Conservation (phyloP, 2,888 invertebrate species). For the Philereme vetulata region DNA sequence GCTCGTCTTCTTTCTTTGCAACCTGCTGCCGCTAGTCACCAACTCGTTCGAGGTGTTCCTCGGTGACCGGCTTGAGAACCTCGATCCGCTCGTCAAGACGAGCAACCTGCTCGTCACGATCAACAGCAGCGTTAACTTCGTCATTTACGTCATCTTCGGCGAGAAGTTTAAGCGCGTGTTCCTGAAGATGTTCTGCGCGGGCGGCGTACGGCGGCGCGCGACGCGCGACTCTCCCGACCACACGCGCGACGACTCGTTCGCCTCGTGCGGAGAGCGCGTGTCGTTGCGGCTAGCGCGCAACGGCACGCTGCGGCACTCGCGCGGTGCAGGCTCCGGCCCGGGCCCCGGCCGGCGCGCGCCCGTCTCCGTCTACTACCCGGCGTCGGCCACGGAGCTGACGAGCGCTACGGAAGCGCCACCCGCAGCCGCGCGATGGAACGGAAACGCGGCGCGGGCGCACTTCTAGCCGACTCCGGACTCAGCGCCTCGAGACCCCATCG, state of each 20-base stretch:
- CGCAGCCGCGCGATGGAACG: conserved; percentile 56
- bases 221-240: conserved; percentile 85
- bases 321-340: conserved; percentile 50
- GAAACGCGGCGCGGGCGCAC: conserved; percentile 45
- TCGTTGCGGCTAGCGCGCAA: conserved; percentile 85
- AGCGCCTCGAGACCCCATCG: no score
- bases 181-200: conserved; percentile 90
- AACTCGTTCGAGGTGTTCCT: conserved; percentile 93
- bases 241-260: conserved; percentile 92
- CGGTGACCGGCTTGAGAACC: conserved; percentile 67
- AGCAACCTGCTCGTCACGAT: conserved; percentile 97
- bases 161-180: conserved; percentile 97
- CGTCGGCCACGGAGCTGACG: conserved; percentile 48
- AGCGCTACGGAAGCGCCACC: conserved; percentile 40
- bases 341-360: conserved; percentile 39
- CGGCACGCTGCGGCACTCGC: conserved; percentile 69
- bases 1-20: conserved; percentile 96
- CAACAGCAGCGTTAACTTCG: conserved; percentile 98
- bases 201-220: conserved; percentile 78
- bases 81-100: conserved; percentile 89
- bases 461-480: conserved; percentile 11
- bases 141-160: conserved; percentile 98
- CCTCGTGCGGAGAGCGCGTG: conserved; percentile 90
- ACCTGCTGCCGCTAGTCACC: conserved; percentile 92
- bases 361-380: conserved; percentile 69